These are phyloP conservation scores for Achroia grisella DNA, from an alignment of 1,140 invertebrate species.

Conservation along the genomic window DNA sequence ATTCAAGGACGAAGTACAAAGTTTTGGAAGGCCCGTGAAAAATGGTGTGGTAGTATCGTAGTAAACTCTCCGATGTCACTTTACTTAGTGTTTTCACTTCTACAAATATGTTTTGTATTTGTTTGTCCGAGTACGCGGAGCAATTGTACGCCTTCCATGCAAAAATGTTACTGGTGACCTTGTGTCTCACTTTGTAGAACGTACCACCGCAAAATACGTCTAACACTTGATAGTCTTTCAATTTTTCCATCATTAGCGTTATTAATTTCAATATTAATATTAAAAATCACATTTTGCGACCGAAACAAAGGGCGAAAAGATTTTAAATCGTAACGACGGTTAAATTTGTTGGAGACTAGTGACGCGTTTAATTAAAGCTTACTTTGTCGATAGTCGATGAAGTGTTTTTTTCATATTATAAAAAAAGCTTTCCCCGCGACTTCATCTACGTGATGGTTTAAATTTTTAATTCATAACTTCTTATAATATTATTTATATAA, in stretches of 20 bases:
- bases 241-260: constrained; percentile 52
- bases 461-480: no score
- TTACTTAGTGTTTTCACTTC: constrained; percentile 59
- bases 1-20: constrained; percentile 64
- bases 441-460: no score
- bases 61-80: constrained; percentile 42
- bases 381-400: not conserved
- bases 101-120: constrained; percentile 53
- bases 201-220: constrained; percentile 61
- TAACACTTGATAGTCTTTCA: constrained; percentile 66
- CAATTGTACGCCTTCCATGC: constrained; percentile 65
- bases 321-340: constrained; percentile 51
- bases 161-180: constrained; percentile 67
- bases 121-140: constrained; percentile 49
- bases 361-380: constrained; percentile 1
- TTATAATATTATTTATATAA: no score
- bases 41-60: constrained; percentile 61
- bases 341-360: constrained; percentile 21
- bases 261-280: constrained; percentile 18
- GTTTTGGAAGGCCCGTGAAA: constrained; percentile 56
- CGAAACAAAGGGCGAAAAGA: constrained; percentile 53
- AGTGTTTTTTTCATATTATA: not conserved
- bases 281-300: constrained; percentile 51
- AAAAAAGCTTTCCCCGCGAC: no score
- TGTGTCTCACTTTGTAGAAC: constrained; percentile 68